Conservation (phyloP, 2,888 invertebrate species). For the Caenorhabditis plicata region DNA sequence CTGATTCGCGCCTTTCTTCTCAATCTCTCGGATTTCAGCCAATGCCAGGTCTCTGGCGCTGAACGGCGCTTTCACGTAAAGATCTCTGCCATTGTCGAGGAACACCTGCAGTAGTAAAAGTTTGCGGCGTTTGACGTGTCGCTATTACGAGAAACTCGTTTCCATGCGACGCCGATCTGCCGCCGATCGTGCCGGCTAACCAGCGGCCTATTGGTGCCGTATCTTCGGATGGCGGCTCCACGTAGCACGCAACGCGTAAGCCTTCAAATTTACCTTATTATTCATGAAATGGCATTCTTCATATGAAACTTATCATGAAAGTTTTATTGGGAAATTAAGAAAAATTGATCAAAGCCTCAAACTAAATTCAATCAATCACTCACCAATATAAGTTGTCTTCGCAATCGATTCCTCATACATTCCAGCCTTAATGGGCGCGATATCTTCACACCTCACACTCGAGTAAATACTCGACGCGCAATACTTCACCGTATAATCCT, state of each 20-base stretch:
- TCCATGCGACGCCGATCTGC: slow-evolving; percentile 1
- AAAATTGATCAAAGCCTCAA: neutral
- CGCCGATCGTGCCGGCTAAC: slow-evolving; percentile 13
- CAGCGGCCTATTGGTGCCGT: neutral
- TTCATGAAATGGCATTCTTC: neutral
- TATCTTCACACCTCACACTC: no score
- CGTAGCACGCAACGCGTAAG: slow-evolving; percentile 11
- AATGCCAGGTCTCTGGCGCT: no score
- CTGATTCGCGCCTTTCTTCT: neutral
- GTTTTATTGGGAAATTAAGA: neutral
- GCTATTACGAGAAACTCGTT: slow-evolving; percentile 3
- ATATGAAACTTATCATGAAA: no score
- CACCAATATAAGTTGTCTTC: slow-evolving; percentile 7
- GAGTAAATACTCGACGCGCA: no score
- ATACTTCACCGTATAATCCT: no score
- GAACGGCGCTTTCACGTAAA: slow-evolving; percentile 12
- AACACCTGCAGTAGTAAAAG: slow-evolving; percentile 26
- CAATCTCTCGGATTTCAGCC: neutral
- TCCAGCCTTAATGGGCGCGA: slow-evolving; percentile 3
- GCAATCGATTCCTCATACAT: slow-evolving; percentile 1
- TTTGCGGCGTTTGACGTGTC: no score
- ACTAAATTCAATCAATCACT: neutral
- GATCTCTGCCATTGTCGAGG: slow-evolving; percentile 33
- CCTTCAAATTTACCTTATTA: slow-evolving; percentile 3
- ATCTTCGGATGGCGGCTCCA: neutral